These are phyloP conservation scores for Macrotus californicus DNA, from an alignment of 2,113 vertebrate genomes.

Conservation along the genomic window DNA sequence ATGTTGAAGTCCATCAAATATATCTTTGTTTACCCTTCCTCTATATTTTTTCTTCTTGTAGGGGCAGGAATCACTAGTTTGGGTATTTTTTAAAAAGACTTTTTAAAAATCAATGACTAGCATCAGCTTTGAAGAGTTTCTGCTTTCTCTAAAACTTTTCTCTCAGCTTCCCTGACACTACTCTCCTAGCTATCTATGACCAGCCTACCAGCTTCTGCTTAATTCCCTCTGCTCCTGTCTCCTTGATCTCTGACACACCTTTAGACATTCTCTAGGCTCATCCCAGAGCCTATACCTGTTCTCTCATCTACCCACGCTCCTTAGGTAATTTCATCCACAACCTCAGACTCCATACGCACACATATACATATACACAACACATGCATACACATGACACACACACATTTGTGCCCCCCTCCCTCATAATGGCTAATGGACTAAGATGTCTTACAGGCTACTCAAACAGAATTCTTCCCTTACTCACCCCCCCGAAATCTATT, in stretches of 20 bases:
- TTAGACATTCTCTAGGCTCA: background rate
- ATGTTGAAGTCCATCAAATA: background rate
- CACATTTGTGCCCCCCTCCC: no score
- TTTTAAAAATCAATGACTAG: background rate
- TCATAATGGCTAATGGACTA: slow-evolving; percentile 15
- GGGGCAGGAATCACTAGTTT: background rate
- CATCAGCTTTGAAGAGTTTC: background rate
- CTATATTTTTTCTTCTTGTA: background rate
- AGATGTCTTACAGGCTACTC: background rate
- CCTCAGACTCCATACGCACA: background rate
- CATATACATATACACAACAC: background rate
- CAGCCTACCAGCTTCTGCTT: background rate
- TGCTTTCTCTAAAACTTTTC: background rate
- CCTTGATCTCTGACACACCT: background rate
- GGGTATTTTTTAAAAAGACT: background rate
- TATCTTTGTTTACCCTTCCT: background rate
- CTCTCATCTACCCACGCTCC: background rate
- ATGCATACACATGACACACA: background rate
- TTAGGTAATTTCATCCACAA: background rate
- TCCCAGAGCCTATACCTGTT: background rate
- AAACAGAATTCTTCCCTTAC: background rate
- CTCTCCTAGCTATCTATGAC: background rate
- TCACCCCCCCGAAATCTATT: background rate
- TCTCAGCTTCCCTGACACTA: background rate
- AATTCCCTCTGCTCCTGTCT: background rate